A percentile compares a stretch with the other conserved stretches of the same genome.
Conservation (phyloP, 2,113 vertebrate species). For the Carassius auratus region DNA sequence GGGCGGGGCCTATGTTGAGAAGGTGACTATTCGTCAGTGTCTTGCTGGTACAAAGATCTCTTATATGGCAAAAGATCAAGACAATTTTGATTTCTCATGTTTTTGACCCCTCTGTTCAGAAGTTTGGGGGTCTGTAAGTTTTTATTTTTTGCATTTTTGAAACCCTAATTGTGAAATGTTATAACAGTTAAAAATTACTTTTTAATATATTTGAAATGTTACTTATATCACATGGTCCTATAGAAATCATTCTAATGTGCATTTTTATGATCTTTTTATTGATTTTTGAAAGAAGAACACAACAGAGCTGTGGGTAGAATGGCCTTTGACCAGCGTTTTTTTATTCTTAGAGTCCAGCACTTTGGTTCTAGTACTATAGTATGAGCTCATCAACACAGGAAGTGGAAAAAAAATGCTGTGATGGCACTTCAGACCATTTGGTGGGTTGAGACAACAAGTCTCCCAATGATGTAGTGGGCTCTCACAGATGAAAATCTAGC, state of each 20-base stretch:
- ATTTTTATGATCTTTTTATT: not conserved
- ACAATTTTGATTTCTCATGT: too few relatives aligned
- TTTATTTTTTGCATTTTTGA: too few relatives aligned
- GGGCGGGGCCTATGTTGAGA: too few relatives aligned
- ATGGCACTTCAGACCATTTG: not conserved
- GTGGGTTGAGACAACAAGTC: conserved; percentile 57
- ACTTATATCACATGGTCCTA: not conserved
- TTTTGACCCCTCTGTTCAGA: too few relatives aligned
- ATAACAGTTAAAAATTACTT: too few relatives aligned
- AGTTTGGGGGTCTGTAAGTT: too few relatives aligned
- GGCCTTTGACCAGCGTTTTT: not conserved
- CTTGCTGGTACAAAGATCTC: too few relatives aligned
- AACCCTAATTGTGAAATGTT: too few relatives aligned
- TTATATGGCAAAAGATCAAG: too few relatives aligned
- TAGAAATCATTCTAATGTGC: not conserved
- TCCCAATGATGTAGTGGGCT: conserved; percentile 63
- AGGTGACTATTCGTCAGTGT: too few relatives aligned
- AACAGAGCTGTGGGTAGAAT: not conserved
- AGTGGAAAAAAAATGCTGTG: conserved; percentile 23
- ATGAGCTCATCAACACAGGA: conserved; percentile 35
- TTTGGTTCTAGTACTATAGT: not conserved
- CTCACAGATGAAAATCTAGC: conserved; percentile 77
- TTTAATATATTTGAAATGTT: too few relatives aligned
- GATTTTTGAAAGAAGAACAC: not conserved
- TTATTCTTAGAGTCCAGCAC: not conserved